Evolutionary conservation across 2,797 vertebrate genomes (phyloP), one percentile per base, ranked within the genome.

Genomic region (Tauraco hartlaubi): DNA sequence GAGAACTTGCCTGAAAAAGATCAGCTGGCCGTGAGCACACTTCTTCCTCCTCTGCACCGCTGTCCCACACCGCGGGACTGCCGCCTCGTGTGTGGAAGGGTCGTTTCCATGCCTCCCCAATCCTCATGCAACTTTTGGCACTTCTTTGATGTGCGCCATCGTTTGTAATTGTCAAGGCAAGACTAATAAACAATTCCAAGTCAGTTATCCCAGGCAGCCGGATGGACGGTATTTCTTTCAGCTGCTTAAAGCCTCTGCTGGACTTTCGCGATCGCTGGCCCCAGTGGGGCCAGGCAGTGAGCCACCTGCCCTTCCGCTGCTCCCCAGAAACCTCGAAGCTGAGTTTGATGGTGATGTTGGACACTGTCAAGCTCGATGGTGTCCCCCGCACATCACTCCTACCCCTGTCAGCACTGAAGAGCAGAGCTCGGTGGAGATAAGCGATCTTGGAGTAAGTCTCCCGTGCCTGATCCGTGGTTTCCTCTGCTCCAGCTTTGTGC

Each of bases 231-330:
- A 21, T 79, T 82, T 56, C 41, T 79, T 82, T 56, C 41, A 48
- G 9, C 56, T 55, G 7, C 29, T 74, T 44, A 25, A 75, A 49
- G 29, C 28, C 25, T 33, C 12, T 61, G 37, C 39, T 19, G 19
- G 25, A 19, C 35, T 55, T 69, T 46, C 0, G 3, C 9, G 39
- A 85, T 29, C 11, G 10, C 10, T 35, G 37, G 35, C 63, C 43
- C 11, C 0, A 3, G 22, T 39, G 35, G 16, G 39, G n/a, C 33
- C 39, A 28, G 41, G 29, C 74, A 56, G 46, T 0, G 3, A 86
- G 12, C 29, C 2, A 3, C 2, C 2, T 41, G 22, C 43, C 3
- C 0, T 54, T 77, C 54, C 1, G 7, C 26, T 2, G 2, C 23
- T 85, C 46, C 33, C 18, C 44, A 64, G 67, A 63, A 90, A 35